Percentiles rank a stretch among this genome's conserved stretches.
Conservation (phyloP, 92 coral and sea anemone genomes). For the Zoanthus gigantus region DNA sequence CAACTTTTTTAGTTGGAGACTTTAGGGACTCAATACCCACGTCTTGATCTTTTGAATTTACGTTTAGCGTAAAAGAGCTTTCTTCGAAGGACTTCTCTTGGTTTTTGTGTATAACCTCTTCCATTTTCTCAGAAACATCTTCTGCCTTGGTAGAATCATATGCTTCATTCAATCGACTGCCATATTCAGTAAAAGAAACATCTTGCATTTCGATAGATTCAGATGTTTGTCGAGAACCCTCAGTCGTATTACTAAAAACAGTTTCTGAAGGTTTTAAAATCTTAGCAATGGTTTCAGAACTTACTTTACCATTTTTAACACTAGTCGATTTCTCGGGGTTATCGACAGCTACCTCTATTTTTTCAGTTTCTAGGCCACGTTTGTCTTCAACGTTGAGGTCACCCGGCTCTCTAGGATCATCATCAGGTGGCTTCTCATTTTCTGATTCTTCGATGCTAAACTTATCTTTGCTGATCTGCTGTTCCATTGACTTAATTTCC, state of each 20-base stretch:
- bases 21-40: constrained; percentile 16
- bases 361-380: not conserved
- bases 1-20: constrained; percentile 25
- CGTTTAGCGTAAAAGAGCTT: not conserved
- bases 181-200: not conserved
- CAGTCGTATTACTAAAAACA: not conserved
- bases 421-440: constrained; percentile 8
- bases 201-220: not conserved
- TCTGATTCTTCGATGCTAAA: not conserved
- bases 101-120: not conserved
- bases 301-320: not conserved
- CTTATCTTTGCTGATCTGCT: not conserved
- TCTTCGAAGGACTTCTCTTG: not conserved
- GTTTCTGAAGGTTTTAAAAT: not conserved
- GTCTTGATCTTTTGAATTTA: not conserved
- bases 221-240: not conserved
- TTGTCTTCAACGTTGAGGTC: not conserved
- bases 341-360: not conserved
- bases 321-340: not conserved
- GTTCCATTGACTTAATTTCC: constrained; percentile 6
- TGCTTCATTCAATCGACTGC: not conserved
- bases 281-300: not conserved
- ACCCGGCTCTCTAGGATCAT: not conserved
- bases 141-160: constrained; percentile 6
- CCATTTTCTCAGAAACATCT: constrained; percentile 17